Evolutionary conservation across 2,888 invertebrate genomes (phyloP), one percentile per base, ranked within the genome.

Genomic region (Meghimatium bilineatum): DNA sequence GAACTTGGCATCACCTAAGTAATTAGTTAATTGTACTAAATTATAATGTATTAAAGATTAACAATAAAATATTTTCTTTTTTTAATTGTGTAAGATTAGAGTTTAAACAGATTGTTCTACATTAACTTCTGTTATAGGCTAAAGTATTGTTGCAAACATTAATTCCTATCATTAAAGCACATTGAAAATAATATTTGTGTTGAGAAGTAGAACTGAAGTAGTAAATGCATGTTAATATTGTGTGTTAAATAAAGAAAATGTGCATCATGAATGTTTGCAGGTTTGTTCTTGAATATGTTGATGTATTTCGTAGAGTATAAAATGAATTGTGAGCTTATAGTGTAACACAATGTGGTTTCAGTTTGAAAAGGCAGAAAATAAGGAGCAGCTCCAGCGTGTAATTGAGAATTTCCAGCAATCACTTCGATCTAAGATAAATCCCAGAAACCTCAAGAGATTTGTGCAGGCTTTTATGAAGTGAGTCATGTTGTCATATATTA

Each of bases 391-490:
- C 77, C 96, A 97, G 89, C 95, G 96, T 89, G 96, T 96, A 91
- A 95, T 97, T 89, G 94, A 95, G 80, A 96, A 96, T 91, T 97
- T 96, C 94, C 96, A 96, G 88, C 95, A 96, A 86, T 95, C 96
- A 76, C 95, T 97, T 89, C 95, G 96, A 88, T 94, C 94, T 81
- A 95, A 96, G 88, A 95, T 97, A 89, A 97, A 97, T 94, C 95
- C 96, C 78, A 96, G 96, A 93, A 97, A 97, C 94, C 95, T 97
- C 92, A 96, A 96, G 93, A 95, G 95, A 89, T 97, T 96, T 93
- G 97, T 97, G 79, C 95, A 96, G 92, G 95, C 97, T 74, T 97
- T 97, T 94, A 96, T 97, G 94, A 96, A 96, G 97, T 97, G 93
- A 95, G 96, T 95, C 23, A 60, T 36, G 38, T 38, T 71, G n/a